phyloP scores from a whole-genome alignment of 2,888 invertebrate species.

The Octonoba sinensis region DNA sequence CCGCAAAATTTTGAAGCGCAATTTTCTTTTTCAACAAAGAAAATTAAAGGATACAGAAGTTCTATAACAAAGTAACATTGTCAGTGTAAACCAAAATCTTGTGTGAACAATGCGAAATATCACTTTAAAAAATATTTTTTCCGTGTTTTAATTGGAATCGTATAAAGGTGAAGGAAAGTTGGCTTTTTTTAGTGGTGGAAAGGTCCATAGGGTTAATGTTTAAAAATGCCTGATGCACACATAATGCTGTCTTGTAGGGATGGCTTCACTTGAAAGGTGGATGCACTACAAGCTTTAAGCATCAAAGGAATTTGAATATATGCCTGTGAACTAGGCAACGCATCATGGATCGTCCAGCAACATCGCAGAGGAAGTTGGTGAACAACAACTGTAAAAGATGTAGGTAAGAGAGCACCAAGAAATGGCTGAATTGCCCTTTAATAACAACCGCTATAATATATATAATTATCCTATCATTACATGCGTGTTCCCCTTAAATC shows the following conservation, averaged over 20 bases:
- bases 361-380: conserved; percentile 25
- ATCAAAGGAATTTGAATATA: conserved; percentile 35
- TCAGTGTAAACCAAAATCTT: too few species aligned
- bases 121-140: too few species aligned
- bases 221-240: conserved; percentile 53
- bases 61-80: too few species aligned
- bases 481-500: conserved; percentile 18
- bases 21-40: too few species aligned
- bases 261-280: conserved; percentile 35
- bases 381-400: conserved; percentile 21
- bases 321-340: conserved; percentile 37
- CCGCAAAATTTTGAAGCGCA: too few species aligned
- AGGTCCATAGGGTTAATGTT: too few species aligned
- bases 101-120: too few species aligned
- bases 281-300: conserved; percentile 19
- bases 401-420: conserved; percentile 48
- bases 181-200: too few species aligned
- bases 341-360: conserved; percentile 30
- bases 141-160: too few species aligned
- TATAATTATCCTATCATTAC: not conserved
- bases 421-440: conserved; percentile 31
- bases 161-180: too few species aligned
- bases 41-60: too few species aligned
- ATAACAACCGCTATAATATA: conserved; percentile 6
- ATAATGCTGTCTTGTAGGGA: conserved; percentile 64